These are phyloP conservation scores for Microcebus griseorufus DNA, from an alignment of 2,113 vertebrate species.

Conservation along the genomic window DNA sequence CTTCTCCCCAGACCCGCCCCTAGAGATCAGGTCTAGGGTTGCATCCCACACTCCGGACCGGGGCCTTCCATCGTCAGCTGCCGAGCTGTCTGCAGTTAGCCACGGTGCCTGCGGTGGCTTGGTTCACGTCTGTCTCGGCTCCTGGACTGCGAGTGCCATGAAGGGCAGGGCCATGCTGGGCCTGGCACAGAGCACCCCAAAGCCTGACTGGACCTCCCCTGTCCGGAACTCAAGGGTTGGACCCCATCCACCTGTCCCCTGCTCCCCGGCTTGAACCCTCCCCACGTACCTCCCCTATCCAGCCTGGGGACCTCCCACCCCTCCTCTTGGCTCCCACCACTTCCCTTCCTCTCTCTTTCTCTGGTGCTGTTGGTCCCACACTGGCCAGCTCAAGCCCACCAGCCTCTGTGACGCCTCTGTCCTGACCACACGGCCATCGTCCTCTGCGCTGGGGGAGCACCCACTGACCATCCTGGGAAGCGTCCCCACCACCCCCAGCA, in stretches of 20 bases:
- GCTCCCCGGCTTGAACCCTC: not conserved
- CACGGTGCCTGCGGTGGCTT: conserved; percentile 25
- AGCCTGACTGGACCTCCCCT: not conserved
- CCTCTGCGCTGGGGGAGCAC: not conserved
- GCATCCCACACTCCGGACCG: not conserved
- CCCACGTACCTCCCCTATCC: accelerated
- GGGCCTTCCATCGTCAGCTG: not conserved
- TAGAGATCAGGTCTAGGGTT: not conserved
- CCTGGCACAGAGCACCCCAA: not conserved
- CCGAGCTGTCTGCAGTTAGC: not conserved
- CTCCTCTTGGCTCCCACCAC: too few relatives aligned
- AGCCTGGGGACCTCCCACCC: not conserved
- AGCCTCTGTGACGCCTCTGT: not conserved
- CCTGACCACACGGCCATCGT: not conserved
- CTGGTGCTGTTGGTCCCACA: not conserved
- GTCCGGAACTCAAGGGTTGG: not conserved
- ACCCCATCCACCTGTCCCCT: not conserved
- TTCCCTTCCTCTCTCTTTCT: not conserved
- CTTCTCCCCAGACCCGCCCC: not conserved
- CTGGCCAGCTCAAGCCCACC: accelerated
- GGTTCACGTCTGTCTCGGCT: conserved; percentile 36
- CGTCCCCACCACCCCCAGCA: not conserved
- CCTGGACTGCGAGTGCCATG: not conserved
- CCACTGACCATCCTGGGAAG: not conserved
- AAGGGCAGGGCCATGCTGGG: not conserved